Percentiles rank a stretch among this genome's conserved stretches.
Conservation (phyloP, 2,888 invertebrate genomes). For the Hirtodrosophila duncani region DNA sequence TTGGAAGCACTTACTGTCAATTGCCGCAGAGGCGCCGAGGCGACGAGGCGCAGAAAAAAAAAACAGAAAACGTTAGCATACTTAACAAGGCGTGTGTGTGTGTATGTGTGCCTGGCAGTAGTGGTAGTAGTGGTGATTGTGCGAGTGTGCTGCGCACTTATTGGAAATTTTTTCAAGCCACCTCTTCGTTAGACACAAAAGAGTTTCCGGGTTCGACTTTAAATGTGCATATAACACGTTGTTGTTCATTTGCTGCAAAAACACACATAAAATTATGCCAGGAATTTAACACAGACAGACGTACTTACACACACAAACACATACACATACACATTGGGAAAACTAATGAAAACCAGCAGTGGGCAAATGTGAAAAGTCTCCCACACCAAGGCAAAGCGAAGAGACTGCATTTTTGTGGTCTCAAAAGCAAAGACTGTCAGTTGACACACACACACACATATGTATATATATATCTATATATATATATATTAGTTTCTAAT, state of each 20-base stretch:
- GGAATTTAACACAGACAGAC: slow-evolving; percentile 44
- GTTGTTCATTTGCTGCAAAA: slow-evolving; percentile 9
- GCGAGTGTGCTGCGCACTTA: slow-evolving; percentile 55
- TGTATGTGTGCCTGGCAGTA: not conserved
- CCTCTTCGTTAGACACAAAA: slow-evolving; percentile 10
- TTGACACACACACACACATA: slow-evolving; percentile 64
- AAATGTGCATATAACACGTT: slow-evolving; percentile 26
- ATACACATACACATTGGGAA: not conserved
- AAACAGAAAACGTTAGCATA: slow-evolving; percentile 54
- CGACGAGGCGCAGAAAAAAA: slow-evolving; percentile 39
- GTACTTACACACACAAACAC: not conserved
- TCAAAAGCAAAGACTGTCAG: slow-evolving; percentile 56
- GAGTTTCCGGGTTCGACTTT: slow-evolving; percentile 52
- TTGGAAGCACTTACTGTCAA: slow-evolving; percentile 70
- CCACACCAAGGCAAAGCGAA: not conserved
- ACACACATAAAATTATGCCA: slow-evolving; percentile 55
- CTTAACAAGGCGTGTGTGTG: slow-evolving; percentile 47
- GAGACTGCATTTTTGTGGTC: slow-evolving; percentile 55
- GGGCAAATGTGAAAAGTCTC: slow-evolving; percentile 11
- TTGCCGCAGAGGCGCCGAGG: slow-evolving; percentile 62
- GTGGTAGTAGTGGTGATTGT: not conserved
- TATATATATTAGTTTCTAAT: too few relatives aligned
- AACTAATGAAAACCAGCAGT: slow-evolving; percentile 5
- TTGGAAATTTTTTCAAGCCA: slow-evolving; percentile 62
- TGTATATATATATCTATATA: too few relatives aligned